Conservation (phyloP, 2,797 vertebrate species). For the Zenarchopterus dispar region DNA sequence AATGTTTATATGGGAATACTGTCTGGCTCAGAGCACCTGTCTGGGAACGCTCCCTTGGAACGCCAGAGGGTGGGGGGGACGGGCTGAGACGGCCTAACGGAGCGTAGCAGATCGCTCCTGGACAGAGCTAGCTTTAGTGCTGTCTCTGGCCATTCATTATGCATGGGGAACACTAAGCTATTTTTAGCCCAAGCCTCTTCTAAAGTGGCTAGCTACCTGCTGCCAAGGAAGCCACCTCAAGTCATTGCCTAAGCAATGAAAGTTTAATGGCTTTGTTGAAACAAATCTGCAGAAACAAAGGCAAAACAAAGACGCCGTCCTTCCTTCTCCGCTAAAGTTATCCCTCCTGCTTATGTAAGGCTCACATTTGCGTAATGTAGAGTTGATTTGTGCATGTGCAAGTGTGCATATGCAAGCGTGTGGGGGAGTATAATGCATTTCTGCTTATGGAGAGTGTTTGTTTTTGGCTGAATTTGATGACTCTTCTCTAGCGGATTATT, state of each 20-base stretch:
- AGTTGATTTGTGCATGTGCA: slow-evolving; percentile 27
- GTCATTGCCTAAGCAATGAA: slow-evolving; percentile 68
- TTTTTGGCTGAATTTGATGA: slow-evolving; percentile 81
- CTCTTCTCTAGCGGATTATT: slow-evolving; percentile 82
- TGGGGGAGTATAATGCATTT: slow-evolving; percentile 40
- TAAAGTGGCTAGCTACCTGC: slow-evolving; percentile 71
- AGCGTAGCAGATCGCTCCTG: slow-evolving; percentile 78
- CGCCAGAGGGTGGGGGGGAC: slow-evolving; percentile 42
- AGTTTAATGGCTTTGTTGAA: slow-evolving; percentile 80
- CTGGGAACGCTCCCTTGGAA: slow-evolving; percentile 69
- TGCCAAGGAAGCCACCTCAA: slow-evolving; percentile 77
- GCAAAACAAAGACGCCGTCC: slow-evolving; percentile 48
- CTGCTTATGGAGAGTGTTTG: slow-evolving; percentile 73
- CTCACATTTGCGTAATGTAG: slow-evolving; percentile 59
- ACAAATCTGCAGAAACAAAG: slow-evolving; percentile 76
- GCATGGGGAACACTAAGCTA: slow-evolving; percentile 76
- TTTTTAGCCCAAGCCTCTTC: slow-evolving; percentile 70
- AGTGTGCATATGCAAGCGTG: slow-evolving; percentile 17
- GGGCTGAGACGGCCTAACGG: slow-evolving; percentile 74
- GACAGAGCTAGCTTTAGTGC: slow-evolving; percentile 77
- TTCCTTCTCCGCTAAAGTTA: slow-evolving; percentile 54
- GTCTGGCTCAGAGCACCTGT: slow-evolving; percentile 82
- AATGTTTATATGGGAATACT: slow-evolving; percentile 78
- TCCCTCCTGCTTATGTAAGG: slow-evolving; percentile 71
- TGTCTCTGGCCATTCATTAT: slow-evolving; percentile 82